phyloP scores from a whole-genome alignment of 2,888 invertebrate species.

The Temnothorax unifasciatus region DNA sequence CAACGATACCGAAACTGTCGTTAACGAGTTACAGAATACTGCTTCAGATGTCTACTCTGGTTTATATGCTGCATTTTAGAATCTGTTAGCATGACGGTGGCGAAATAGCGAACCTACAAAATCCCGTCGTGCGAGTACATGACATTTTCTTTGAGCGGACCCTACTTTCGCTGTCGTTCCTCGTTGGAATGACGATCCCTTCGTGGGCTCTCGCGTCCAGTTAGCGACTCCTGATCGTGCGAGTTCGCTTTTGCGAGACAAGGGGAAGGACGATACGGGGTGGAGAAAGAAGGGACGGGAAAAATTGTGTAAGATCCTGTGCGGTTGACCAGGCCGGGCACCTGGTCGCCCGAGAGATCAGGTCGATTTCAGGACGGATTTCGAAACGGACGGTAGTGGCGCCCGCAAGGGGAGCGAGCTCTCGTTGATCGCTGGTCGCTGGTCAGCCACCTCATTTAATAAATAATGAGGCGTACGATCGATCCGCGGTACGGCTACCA shows the following conservation, averaged over 20 bases:
- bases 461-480: slow-evolving; percentile 60
- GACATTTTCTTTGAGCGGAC: slow-evolving; percentile 71
- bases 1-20: no score
- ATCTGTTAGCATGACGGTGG: not conserved
- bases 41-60: slow-evolving; percentile 34
- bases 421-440: slow-evolving; percentile 52
- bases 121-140: slow-evolving; percentile 60
- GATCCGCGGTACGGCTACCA: slow-evolving; percentile 26
- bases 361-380: slow-evolving; percentile 67
- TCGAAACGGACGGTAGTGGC: slow-evolving; percentile 48
- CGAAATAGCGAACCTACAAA: slow-evolving; percentile 61
- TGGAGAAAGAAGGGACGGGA: slow-evolving; percentile 40
- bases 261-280: slow-evolving; percentile 17
- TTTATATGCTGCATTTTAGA: not conserved
- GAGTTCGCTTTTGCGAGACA: slow-evolving; percentile 45
- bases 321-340: slow-evolving; percentile 56
- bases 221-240: slow-evolving; percentile 71
- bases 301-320: slow-evolving; percentile 37
- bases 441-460: slow-evolving; percentile 65
- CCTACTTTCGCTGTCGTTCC: slow-evolving; percentile 61
- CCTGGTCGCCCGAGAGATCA: slow-evolving; percentile 71
- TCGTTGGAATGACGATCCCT: slow-evolving; percentile 51
- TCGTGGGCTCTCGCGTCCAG: slow-evolving; percentile 59
- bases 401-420: slow-evolving; percentile 25
- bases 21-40: no score